Evolutionary conservation across 2,888 invertebrate species (phyloP).

Genomic region (Chromoteleia sp.): DNA sequence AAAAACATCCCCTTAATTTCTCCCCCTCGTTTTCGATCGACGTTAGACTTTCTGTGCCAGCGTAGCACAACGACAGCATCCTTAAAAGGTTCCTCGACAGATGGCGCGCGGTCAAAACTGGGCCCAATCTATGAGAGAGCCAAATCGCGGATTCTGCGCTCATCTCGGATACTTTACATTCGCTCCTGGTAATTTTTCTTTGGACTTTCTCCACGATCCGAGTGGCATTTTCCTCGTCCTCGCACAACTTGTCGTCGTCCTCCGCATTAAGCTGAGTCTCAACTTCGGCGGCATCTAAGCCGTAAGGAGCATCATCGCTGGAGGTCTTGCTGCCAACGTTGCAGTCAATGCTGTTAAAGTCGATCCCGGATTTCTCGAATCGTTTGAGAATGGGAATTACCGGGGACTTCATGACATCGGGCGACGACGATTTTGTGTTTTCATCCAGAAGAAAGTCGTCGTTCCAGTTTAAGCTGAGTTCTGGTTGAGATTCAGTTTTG

Average conservation of each 20-base stretch:
- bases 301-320: conserved; percentile 79
- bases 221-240: conserved; percentile 58
- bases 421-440: conserved; percentile 76
- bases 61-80: conserved; percentile 97
- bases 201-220: conserved; percentile 50
- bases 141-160: conserved; percentile 95
- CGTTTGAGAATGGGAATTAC: conserved; percentile 89
- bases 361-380: conserved; percentile 85
- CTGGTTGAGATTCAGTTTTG: conserved; percentile 80
- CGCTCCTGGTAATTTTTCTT: conserved; percentile 71
- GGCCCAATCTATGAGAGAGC: conserved; percentile 96
- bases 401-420: conserved; percentile 87
- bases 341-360: conserved; percentile 87
- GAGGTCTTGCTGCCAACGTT: conserved; percentile 88
- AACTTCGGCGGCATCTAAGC: conserved; percentile 44
- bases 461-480: conserved; percentile 85
- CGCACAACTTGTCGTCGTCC: conserved; percentile 60
- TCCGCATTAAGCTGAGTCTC: conserved; percentile 33
- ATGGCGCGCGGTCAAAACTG: conserved; percentile 96
- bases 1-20: conserved; percentile 86
- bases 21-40: conserved; percentile 81
- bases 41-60: conserved; percentile 91
- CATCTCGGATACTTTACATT: conserved; percentile 92
- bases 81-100: conserved; percentile 95
- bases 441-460: conserved; percentile 85